These are phyloP conservation scores for Psittacus erithacus DNA, from an alignment of 2,113 vertebrate species.

Conservation along the genomic window DNA sequence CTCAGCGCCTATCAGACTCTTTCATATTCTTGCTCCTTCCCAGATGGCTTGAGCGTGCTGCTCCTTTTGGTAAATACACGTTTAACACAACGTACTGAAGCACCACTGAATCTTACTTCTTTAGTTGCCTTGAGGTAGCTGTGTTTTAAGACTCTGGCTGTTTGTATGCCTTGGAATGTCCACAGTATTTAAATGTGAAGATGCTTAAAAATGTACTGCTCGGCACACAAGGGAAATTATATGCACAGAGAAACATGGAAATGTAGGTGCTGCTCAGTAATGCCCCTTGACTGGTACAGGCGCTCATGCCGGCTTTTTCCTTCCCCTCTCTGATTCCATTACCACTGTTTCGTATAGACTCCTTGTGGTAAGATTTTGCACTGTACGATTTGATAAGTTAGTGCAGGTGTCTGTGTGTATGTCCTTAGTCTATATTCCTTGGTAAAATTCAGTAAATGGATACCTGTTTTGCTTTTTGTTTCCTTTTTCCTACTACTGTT, in stretches of 20 bases:
- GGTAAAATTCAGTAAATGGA: not conserved
- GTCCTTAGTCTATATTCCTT: not conserved
- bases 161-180: constrained; percentile 12
- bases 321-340: constrained; percentile 14
- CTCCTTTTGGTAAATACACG: not conserved
- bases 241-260: not conserved
- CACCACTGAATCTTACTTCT: constrained; percentile 8
- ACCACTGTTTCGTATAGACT: constrained; percentile 64
- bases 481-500: not conserved
- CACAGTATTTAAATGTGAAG: constrained; percentile 17
- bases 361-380: constrained; percentile 73
- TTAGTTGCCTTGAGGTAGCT: constrained; percentile 9
- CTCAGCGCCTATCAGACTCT: not conserved
- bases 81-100: constrained; percentile 16
- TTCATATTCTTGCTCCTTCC: not conserved
- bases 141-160: constrained; percentile 2
- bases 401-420: not conserved
- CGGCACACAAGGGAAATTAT: not conserved
- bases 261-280: constrained; percentile 26
- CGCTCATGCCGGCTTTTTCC: not conserved
- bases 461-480: not conserved
- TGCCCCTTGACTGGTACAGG: constrained; percentile 20
- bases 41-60: not conserved
- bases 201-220: not conserved
- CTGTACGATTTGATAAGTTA: constrained; percentile 4